Base-by-base conservation (phyloP, 1,140 invertebrate genomes). In the Ladona fulva region DNA sequence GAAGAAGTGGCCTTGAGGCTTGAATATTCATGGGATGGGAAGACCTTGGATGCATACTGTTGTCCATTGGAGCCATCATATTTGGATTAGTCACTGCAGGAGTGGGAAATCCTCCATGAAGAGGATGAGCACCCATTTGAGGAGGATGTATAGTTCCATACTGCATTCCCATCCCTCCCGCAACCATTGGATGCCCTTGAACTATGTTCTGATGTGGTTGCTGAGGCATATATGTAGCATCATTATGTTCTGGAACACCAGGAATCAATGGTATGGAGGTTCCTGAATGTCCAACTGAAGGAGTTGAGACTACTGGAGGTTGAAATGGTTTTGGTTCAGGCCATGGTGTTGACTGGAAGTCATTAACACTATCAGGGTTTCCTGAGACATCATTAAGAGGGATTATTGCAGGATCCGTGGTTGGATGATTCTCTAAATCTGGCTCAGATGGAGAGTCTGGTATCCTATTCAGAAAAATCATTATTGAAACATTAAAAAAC, bases 401-500 rank as follows among this genome's bases (percentile, higher is more conserved):
- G 85, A 98, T 97, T 10, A 90, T 86, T 80, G 91, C 91, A 1
- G 94, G 92, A 82, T 96, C 94, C 0, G 88, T 88, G 75, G 90
- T 89, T 12, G 88, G 83, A 80, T 91, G 90, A 81, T 92, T 90
- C 85, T 97, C 95, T 77, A 91, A 84, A 80, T 97, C 95, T 0
- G 96, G 93, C 86, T 97, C 96, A 42, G 90, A 88, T 0, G 95
- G 88, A 74, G 91, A 91, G 82, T 97, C 95, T 14, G 96, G 95
- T 77, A 97, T 92, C 84, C 88, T 88, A 76, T 37, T 37, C 11
- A 82, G 79, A 78, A 78, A 75, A 79, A 80, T 81, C 16, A 42
- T 8, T 5, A 37, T 37, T 5, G 29, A 37, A 16, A 6, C 0
- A 74, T 59, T 77, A 79, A 22, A 22, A 10, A 25, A 42, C 24